Percentiles rank a stretch among this genome's conserved stretches.
phyloP scores from a whole-genome alignment of 2,888 invertebrate genomes.

The Euphydryas editha region DNA sequence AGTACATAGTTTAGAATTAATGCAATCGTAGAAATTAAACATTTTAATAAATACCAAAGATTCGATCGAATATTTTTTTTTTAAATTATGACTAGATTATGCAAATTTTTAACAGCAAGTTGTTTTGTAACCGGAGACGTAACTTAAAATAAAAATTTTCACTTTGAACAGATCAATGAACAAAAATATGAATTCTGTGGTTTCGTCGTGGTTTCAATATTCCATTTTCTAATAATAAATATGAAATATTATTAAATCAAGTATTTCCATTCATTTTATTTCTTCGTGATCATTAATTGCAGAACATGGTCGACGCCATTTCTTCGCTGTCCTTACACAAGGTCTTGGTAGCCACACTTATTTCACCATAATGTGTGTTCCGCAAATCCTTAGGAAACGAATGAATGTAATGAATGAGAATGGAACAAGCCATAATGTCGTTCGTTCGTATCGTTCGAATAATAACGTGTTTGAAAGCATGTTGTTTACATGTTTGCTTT shows the following conservation, averaged over 20 bases:
- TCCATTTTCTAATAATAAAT: neutral
- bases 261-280: constrained; percentile 30
- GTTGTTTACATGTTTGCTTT: neutral
- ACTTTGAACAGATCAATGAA: neutral
- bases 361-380: constrained; percentile 45
- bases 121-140: too few relatives aligned
- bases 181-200: neutral
- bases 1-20: too few relatives aligned
- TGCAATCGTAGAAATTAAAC: too few relatives aligned
- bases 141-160: too few relatives aligned
- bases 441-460: constrained; percentile 12
- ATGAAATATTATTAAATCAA: neutral
- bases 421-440: constrained; percentile 25
- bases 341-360: constrained; percentile 32
- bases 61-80: too few relatives aligned
- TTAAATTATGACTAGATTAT: too few relatives aligned
- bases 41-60: too few relatives aligned
- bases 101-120: too few relatives aligned
- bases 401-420: constrained; percentile 29
- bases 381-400: constrained; percentile 49
- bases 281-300: constrained; percentile 46
- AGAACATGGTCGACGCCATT: constrained; percentile 44
- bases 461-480: constrained; percentile 7
- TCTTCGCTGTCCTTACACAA: constrained; percentile 37
- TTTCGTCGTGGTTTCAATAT: neutral